Base-by-base conservation (phyloP, 2,113 vertebrate species). In the Tetrao urogallus region DNA sequence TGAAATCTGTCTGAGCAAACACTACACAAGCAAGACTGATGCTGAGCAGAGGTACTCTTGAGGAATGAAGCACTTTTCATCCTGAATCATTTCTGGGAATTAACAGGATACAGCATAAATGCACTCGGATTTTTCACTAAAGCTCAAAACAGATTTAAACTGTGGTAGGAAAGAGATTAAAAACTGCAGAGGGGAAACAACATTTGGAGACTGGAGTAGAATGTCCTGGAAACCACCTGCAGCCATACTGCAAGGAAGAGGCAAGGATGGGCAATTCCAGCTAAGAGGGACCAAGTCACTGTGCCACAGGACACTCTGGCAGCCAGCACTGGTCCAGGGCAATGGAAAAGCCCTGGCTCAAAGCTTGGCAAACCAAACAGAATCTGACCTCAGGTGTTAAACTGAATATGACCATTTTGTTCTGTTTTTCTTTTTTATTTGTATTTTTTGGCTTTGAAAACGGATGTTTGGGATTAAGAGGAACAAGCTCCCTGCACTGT, bases 391-490 rank as follows among this genome's bases (percentile, higher is more conserved):
- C 45, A 22, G 42, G 22, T 83, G 38, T 60, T 81, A 91, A 86
- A 91, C 10, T 27, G 10, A 70, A 66, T 21, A 73, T 4, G 20
- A 57, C 6, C 30, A 65, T 52, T 76, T 17, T 13, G 36, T 65
- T 74, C 11, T 47, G 8, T 0, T 2, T 0, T 2, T 18, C 11
- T 52, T 38, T 60, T 43, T 6, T 67, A 16, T 15, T 63, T 61
- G 61, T 60, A 24, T 27, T 8, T 5, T 19, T 8, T 40, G 19
- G 5, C 15, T 81, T 79, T 93, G 63, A 84, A 86, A 84, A 4
- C 54, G 84, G 54, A 63, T 34, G 56, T 82, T 83, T 88, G 38
- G 17, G 45, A 73, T 40, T 76, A 40, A 82, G 28, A 65, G 13
- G 74, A 10, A 36, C 4, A 47, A 85, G 50, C 5, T 73, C 63